Evolutionary conservation across 1,140 invertebrate genomes (phyloP), one percentile per base, ranked within the genome.

Genomic region (Eriosoma lanigerum): DNA sequence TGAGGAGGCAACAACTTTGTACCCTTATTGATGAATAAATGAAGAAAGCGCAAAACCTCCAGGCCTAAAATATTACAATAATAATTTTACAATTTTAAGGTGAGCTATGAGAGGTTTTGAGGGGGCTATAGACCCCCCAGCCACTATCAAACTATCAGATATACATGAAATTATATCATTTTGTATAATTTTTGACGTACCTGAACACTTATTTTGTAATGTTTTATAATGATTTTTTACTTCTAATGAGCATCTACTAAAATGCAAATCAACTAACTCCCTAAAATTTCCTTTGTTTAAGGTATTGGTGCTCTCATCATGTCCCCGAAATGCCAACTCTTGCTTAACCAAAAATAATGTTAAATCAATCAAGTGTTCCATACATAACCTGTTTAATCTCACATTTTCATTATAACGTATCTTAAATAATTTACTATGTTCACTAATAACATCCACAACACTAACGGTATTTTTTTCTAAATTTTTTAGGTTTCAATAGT

Each of bases 131-230:
- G n/a, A n/a, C n/a, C n/a, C n/a, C n/a, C n/a, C n/a, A n/a, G n/a
- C n/a, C n/a, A n/a, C n/a, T n/a, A n/a, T n/a, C n/a, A n/a, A n/a
- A n/a, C n/a, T n/a, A n/a, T 75, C 48, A 44, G 72, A 32, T 17
- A 56, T 75, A 44, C 50, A 75, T 12, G 26, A 32, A 58, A 75
- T 75, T n/a, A 75, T 17, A 6, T 56, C 72, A 29, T 75, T 75
- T 54, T 75, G 50, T 19, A 73, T 73, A n/a, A 38, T 73, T 54
- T 52, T 73, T 17, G 48, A 73, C n/a, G 17, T 52, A 73, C 70
- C 50, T 56, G 72, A 19, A 56, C 54, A 75, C 13, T 12, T 46
- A 21, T 54, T 54, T 12, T 38, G 17, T 1, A 75, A 6, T 4
- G 8, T 32, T n/a, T 75, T 75, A 3, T 32, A 52, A 75, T 75